phyloP scores from a whole-genome alignment of 2,797 vertebrate species.

The Thamnophis elegans region DNA sequence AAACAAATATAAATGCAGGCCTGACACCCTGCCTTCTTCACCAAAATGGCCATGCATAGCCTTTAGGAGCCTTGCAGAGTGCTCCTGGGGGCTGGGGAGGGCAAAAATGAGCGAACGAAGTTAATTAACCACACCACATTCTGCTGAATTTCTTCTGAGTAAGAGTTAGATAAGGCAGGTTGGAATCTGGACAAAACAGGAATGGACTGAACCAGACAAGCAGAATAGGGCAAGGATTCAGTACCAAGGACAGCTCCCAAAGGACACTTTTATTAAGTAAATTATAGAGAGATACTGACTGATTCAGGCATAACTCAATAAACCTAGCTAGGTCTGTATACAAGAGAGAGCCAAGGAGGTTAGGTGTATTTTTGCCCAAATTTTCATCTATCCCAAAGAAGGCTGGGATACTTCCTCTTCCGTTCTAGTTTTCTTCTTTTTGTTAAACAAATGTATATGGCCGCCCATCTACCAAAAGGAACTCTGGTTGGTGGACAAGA shows the following conservation, averaged over 20 bases:
- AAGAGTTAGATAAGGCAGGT: not conserved
- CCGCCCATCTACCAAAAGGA: not conserved
- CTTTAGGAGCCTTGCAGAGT: no score
- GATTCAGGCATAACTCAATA: not conserved
- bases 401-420: not conserved
- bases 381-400: not conserved
- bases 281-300: not conserved
- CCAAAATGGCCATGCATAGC: no score
- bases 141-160: not conserved
- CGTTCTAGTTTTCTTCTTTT: not conserved
- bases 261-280: not conserved
- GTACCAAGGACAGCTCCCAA: not conserved
- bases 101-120: no score
- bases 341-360: not conserved
- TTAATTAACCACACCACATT: not conserved
- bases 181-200: not conserved
- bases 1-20: no score
- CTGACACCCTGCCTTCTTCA: no score
- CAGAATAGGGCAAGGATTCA: not conserved
- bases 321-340: not conserved
- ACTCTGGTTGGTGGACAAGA: not conserved
- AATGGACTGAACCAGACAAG: not conserved
- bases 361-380: not conserved
- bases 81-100: no score
- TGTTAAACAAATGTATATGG: not conserved